Evolutionary conservation across 2,113 vertebrate genomes (phyloP), one percentile per base, ranked within the genome.

Genomic region (Barnardius zonarius): DNA sequence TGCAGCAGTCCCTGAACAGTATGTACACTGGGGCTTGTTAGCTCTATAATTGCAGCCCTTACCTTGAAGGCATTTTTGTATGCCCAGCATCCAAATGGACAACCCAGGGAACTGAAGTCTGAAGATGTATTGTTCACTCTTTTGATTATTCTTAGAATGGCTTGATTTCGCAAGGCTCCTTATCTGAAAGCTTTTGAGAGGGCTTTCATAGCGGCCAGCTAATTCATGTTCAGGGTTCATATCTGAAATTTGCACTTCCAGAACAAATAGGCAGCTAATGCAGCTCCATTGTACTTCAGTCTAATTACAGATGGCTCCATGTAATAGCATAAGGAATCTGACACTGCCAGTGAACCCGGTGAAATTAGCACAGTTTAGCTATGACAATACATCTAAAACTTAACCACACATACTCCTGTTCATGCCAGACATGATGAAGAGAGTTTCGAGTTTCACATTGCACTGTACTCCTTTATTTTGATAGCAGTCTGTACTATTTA

Each of bases 41-140:
- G 79, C 39, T 91, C 17, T 80, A 66, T 94, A 96, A 93, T 92
- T 96, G 57, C 61, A 94, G 57, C 87, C 63, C 73, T 93, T 96
- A 86, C 78, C 68, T 93, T 81, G 73, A 95, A 95, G 83, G 35
- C 35, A 70, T 90, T 97, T 96, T 90, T 85, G 20, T 91, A 82
- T 83, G 70, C 48, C 52, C 22, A 4, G 2, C 17, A 90, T 95
- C 95, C 87, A 93, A 92, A 91, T 54, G 90, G 81, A 88, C 15
- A 48, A 39, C n/a, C 41, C 33, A 51, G 51, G 55, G 61, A 95
- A 93, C 4, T 95, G n/a, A 73, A 81, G 23, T 77, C 44, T 86
- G 49, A 73, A 88, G 51, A 55, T 17, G 41, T 16, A 84, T 55
- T 69, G 57, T 54, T 91, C 43, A 33, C 88, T 95, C 63, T 93